Percentiles rank a stretch among this genome's conserved stretches.
Evolutionary conservation across 2,797 vertebrate species (phyloP).

Genomic region (Nyctibius grandis): DNA sequence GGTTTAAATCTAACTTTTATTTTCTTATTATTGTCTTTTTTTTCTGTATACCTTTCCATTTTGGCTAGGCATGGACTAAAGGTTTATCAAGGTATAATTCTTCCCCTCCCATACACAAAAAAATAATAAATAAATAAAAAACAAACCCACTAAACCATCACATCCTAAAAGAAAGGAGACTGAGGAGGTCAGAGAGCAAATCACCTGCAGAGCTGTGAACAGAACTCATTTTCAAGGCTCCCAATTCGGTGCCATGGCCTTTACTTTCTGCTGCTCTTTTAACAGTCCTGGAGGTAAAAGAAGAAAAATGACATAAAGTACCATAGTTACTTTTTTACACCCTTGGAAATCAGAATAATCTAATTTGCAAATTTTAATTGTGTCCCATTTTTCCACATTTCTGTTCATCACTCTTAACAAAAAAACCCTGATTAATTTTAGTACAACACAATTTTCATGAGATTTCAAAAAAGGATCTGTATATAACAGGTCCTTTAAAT

Average conservation of each 20-base stretch:
- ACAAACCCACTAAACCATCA: accelerated
- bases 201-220: not conserved
- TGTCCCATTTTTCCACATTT: not conserved
- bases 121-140: not conserved
- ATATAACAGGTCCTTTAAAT: not conserved
- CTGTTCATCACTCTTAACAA: not conserved
- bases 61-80: not conserved
- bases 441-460: not conserved
- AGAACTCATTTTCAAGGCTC: not conserved
- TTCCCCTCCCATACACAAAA: accelerated
- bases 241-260: not conserved
- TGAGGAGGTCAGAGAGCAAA: not conserved
- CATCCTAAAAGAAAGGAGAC: not conserved
- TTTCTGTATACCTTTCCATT: not conserved
- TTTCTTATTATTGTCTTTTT: not conserved
- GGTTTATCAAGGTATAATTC: not conserved
- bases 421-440: not conserved
- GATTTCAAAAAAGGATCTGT: not conserved
- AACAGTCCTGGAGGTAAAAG: not conserved
- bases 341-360: not conserved
- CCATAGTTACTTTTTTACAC: not conserved
- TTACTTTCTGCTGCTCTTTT: not conserved
- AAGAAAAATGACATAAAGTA: not conserved
- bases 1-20: not conserved
- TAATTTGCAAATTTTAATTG: conserved; percentile 13